phyloP scores from a whole-genome alignment of 1,140 invertebrate species.

The Vollenhovia emeryi region DNA sequence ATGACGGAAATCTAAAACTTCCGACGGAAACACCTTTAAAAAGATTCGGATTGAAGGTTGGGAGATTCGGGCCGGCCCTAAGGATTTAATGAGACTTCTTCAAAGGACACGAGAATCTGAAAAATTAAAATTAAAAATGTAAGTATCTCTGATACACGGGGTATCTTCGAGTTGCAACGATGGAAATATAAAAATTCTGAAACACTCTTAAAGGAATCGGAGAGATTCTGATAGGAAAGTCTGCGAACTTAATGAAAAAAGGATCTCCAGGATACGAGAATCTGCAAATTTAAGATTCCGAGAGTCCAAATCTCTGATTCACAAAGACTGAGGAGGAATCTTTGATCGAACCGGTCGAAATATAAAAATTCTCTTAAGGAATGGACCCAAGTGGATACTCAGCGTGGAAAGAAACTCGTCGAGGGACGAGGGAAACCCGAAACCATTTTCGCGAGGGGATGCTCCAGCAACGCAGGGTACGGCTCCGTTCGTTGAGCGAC shows the following conservation, averaged over 20 bases:
- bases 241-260: background rate
- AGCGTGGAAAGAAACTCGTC: background rate
- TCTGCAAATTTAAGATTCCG: background rate
- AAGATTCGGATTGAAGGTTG: too few relatives aligned
- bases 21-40: background rate
- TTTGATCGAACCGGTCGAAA: background rate
- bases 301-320: background rate
- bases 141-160: too few relatives aligned
- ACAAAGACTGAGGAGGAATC: background rate
- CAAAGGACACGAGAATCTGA: too few relatives aligned
- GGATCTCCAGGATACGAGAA: background rate
- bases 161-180: too few relatives aligned
- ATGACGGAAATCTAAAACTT: too few relatives aligned
- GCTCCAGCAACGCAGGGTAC: conserved; percentile 19
- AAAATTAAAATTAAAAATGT: too few relatives aligned
- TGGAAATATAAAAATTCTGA: background rate
- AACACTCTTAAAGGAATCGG: too few relatives aligned
- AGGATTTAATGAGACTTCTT: too few relatives aligned
- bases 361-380: background rate
- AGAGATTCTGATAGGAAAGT: background rate
- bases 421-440: background rate
- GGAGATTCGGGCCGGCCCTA: too few relatives aligned
- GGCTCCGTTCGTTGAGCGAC: conserved; percentile 35
- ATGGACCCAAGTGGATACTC: background rate
- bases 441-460: background rate